These are phyloP conservation scores for Potamarius usumacintae DNA, from an alignment of 2,113 vertebrate species.

Conservation along the genomic window DNA sequence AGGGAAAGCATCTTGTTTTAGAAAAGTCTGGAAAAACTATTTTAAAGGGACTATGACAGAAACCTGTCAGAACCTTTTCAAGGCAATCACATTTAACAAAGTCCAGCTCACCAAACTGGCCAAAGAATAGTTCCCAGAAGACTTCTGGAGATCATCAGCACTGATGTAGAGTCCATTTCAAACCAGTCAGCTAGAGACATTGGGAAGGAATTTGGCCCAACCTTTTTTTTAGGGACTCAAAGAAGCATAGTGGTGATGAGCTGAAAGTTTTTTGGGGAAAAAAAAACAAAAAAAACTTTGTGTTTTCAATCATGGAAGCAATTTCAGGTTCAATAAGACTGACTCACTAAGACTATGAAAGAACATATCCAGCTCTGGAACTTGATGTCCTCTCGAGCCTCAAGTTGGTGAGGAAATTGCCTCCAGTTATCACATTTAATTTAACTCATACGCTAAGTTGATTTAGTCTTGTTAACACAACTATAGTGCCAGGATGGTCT, in stretches of 20 bases:
- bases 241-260: not conserved
- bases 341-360: not conserved
- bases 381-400: slow-evolving; percentile 5
- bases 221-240: not conserved
- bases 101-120: not conserved
- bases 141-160: slow-evolving; percentile 7
- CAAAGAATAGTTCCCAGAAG: not conserved
- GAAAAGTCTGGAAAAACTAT: not conserved
- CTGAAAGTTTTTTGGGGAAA: not conserved
- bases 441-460: not conserved
- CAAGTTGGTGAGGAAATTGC: not conserved
- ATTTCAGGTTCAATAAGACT: not conserved
- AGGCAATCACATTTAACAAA: not conserved
- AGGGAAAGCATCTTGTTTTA: slow-evolving; percentile 8
- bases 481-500: not conserved
- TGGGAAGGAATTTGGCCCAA: not conserved
- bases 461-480: not conserved
- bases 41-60: not conserved
- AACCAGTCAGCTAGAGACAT: slow-evolving; percentile 36
- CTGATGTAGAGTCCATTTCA: not conserved
- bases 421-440: not conserved
- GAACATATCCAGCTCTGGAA: not conserved
- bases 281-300: not conserved
- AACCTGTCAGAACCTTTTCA: slow-evolving; percentile 3
- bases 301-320: not conserved